Evolutionary conservation across 2,888 invertebrate species (phyloP), one percentile per base, ranked within the genome.

Genomic region (Agelastica alni): DNA sequence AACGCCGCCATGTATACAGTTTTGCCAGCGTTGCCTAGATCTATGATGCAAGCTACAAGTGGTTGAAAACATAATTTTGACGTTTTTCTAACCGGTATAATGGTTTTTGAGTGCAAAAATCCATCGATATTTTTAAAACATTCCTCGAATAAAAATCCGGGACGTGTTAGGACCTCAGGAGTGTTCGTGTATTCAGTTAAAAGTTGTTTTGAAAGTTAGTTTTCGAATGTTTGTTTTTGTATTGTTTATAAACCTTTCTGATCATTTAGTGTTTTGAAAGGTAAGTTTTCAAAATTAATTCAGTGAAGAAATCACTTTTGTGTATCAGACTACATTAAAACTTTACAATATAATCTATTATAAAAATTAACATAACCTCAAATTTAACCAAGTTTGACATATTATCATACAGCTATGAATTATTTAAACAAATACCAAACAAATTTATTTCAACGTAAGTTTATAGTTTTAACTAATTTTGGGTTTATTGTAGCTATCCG

Each of bases 31-130:
- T 53, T 62, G 51, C 60, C 59, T 52, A 52, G 53, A 42, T 57
- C 58, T 44, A 41, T 43, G 30, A 37, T 55, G 30, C 51, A 63
- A 63, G 69, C 69, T 59, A 73, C 73, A 74, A 73, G 74, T 74
- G 73, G 69, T 67, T 64, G 62, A 63, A 59, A 64, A 58, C 43
- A 53, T 18, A 46, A 52, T 51, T 60, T 64, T 62, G 51, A 54
- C 56, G 46, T 47, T 58, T 61, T 62, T n/a, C 56, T 56, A 28
- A 52, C 58, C 56, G 61, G 61, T 62, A 56, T 55, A 56, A 63
- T 65, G 64, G 13, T 16, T 18, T 60, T 62, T 47, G 36, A 56
- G 36, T 59, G 58, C 4, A 13, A 36, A 36, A 36, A 22, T n/a
- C 5, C 16, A 1, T 1, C 13, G 54, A 45, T 46, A 54, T 26